Evolutionary conservation across 30 jellyfish, hydroid and myxozoan species (phyloP).

Genomic region (Nemopilema nomurai): DNA sequence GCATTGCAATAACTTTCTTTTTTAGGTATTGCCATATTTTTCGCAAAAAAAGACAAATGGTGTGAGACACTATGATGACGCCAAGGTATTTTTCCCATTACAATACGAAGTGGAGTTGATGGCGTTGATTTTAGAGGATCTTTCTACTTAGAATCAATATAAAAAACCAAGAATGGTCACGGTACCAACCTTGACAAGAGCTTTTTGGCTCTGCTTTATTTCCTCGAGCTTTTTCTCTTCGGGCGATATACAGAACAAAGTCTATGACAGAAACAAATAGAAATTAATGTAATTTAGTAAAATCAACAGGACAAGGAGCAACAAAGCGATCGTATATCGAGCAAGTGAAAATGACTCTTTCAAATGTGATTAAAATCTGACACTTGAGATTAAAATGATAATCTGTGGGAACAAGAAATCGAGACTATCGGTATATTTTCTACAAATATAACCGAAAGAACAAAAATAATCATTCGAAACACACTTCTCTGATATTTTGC

Average conservation of each 20-base stretch:
- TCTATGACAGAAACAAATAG: slow-evolving; percentile 28
- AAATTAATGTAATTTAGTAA: neutral
- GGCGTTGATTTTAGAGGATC: no score
- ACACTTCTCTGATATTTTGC: slow-evolving; percentile 58
- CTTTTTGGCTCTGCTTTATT: slow-evolving; percentile 31
- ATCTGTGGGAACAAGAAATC: neutral
- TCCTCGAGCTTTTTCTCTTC: slow-evolving; percentile 27
- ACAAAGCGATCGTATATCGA: neutral
- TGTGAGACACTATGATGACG: no score
- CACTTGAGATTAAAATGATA: no score
- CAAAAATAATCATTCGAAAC: neutral
- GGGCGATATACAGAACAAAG: slow-evolving; percentile 77
- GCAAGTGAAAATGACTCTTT: no score
- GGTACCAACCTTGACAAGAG: slow-evolving; percentile 52
- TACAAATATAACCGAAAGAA: neutral
- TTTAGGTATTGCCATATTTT: no score
- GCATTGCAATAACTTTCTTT: no score
- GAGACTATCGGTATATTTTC: neutral
- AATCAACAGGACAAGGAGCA: neutral
- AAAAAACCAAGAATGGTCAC: neutral
- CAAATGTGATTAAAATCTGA: no score
- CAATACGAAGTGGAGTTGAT: no score
- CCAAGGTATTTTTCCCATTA: no score
- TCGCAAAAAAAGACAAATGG: no score
- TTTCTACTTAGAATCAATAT: neutral